These are phyloP conservation scores for Drymodes brunneopygia DNA, from an alignment of 2,113 vertebrate genomes.

Conservation along the genomic window DNA sequence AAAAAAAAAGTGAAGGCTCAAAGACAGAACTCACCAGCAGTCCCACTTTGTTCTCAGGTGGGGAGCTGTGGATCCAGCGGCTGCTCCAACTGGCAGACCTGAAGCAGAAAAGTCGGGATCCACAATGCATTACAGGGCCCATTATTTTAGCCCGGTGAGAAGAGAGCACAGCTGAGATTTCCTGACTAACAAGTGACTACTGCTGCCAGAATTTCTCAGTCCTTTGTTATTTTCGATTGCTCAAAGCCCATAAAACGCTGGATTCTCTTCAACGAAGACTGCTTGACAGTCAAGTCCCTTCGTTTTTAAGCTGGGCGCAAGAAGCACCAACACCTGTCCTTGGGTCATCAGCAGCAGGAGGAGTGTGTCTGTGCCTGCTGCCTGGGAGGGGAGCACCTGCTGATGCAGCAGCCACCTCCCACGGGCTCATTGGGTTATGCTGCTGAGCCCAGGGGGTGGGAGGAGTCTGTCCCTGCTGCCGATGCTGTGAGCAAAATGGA, in stretches of 20 bases:
- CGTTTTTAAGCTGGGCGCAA: background rate
- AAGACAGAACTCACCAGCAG: constrained; percentile 67
- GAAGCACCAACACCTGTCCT: background rate
- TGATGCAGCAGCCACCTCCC: background rate
- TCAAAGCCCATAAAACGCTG: background rate
- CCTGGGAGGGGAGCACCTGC: background rate
- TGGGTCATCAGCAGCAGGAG: background rate
- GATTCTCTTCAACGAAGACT: background rate
- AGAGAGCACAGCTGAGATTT: background rate
- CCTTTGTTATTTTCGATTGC: background rate
- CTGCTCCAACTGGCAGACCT: background rate
- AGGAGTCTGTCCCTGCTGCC: background rate
- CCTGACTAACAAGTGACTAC: background rate
- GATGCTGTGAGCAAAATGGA: background rate
- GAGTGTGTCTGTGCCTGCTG: background rate
- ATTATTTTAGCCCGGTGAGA: background rate
- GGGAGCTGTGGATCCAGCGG: constrained; percentile 65
- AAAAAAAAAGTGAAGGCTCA: background rate
- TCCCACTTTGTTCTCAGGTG: constrained; percentile 71
- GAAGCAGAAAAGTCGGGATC: background rate
- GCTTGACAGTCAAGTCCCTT: background rate
- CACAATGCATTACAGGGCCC: background rate
- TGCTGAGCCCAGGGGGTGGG: background rate
- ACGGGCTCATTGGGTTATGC: background rate
- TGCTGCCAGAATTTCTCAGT: background rate